Base-by-base conservation (phyloP, 2,113 vertebrate genomes). In the Hucho hucho region DNA sequence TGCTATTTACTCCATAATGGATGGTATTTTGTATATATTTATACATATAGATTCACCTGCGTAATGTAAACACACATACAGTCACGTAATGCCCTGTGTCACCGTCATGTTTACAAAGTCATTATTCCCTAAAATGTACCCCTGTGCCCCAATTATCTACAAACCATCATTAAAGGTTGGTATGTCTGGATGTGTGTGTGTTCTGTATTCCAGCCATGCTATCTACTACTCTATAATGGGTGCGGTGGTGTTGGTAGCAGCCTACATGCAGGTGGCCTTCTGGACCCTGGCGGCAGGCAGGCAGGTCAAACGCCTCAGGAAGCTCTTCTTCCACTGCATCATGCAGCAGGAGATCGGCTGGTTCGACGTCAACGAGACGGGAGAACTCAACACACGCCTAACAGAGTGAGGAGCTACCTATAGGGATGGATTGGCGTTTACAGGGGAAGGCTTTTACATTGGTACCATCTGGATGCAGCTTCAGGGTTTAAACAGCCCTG, bases 331-430 rank as follows among this genome's bases (percentile, higher is more conserved):
- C 88, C 97, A 98, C 78, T 87, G 94, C 59, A 93, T 99, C 82
- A 93, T 99, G 87, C 92, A 92, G 78, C 96, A 99, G 81, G 97
- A 99, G 79, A 95, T 99, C 66, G 93, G 95, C 83, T 99, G 98
- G 98, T 99, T 98, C 83, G 97, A 99, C 75, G 77, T 97, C 76
- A 97, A 92, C 3, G 94, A 97, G 82, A 95, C 89, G 0, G 92
- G 95, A 81, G 94, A 98, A 81, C 95, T 99, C 76, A 98, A 96
- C 88, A 98, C 96, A 0, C 93, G 97, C 24, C 94, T 99, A 59
- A 91, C 95, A 64, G 97, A 99, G 98, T 99, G 91, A 89, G 97
- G 7, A 91, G 89, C 1, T 18, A 16, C 13, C 49, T 53, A 16
- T 53, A 13, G 4, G 49, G 4, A 53, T 53, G 12, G 13, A 53